Evolutionary conservation across 2,113 vertebrate genomes (phyloP).

Genomic region (Gobius niger): DNA sequence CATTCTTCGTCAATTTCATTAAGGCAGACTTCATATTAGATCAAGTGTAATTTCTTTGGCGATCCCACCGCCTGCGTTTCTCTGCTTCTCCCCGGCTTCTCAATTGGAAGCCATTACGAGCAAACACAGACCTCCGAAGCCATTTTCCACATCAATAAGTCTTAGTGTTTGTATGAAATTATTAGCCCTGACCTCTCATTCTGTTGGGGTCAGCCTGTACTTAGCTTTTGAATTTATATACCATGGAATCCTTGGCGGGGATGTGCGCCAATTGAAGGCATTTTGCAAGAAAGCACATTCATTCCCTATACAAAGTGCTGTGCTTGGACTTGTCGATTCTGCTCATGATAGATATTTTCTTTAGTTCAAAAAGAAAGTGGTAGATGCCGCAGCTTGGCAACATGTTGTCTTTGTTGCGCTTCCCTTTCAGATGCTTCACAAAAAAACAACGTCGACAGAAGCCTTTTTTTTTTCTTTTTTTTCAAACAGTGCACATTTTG

Average conservation of each 20-base stretch:
- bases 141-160: constrained; percentile 7
- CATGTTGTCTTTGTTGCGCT: background rate
- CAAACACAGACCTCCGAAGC: background rate
- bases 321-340: background rate
- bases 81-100: background rate
- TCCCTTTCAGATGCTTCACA: constrained; percentile 1
- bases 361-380: constrained; percentile 15
- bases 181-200: constrained; percentile 4
- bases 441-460: constrained; percentile 5
- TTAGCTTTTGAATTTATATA: background rate
- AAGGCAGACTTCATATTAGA: background rate
- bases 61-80: background rate
- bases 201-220: background rate
- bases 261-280: no score
- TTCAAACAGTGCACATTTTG: background rate
- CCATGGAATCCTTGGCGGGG: background rate
- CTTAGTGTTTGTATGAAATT: constrained; percentile 5
- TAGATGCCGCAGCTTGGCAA: background rate
- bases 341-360: constrained; percentile 1
- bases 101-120: background rate
- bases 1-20: background rate
- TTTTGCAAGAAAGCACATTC: constrained; percentile 15
- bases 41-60: background rate
- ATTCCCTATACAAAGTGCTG: background rate
- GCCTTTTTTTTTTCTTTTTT: background rate